Percentiles rank a stretch among this genome's conserved stretches.
These are phyloP conservation scores for Leptoteleia sp. DNA, from an alignment of 1,140 invertebrate genomes.

Conservation along the genomic window DNA sequence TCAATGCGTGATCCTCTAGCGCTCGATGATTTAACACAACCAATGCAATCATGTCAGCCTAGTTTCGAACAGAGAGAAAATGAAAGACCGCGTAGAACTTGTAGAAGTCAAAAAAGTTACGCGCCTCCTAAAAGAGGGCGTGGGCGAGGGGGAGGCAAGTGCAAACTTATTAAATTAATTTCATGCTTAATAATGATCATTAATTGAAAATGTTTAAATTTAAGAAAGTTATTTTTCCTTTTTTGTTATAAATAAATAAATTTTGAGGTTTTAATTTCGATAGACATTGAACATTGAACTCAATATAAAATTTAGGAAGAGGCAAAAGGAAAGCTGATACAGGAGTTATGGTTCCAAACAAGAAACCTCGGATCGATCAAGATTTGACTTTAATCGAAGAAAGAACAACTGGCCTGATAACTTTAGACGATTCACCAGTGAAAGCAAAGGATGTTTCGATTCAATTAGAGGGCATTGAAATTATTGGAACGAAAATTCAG, in stretches of 20 bases:
- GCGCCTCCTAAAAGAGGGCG: slow-evolving; percentile 79
- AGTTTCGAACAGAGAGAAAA: slow-evolving; percentile 70
- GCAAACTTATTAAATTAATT: not conserved
- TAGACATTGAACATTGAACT: too few relatives aligned
- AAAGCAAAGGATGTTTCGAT: slow-evolving; percentile 13
- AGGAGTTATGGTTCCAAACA: slow-evolving; percentile 49
- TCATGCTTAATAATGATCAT: too few relatives aligned
- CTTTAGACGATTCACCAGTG: slow-evolving; percentile 63
- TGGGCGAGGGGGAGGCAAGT: slow-evolving; percentile 74
- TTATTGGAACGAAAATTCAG: slow-evolving; percentile 55
- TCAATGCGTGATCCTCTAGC: slow-evolving; percentile 73
- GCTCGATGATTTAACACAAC: slow-evolving; percentile 69
- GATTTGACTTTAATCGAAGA: slow-evolving; percentile 74
- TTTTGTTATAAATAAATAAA: too few relatives aligned
- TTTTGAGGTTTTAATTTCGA: too few relatives aligned
- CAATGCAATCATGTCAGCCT: slow-evolving; percentile 36
- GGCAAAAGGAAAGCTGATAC: slow-evolving; percentile 77
- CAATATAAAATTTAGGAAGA: too few relatives aligned
- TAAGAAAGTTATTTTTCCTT: too few relatives aligned
- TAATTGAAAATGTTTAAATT: too few relatives aligned
- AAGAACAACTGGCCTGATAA: slow-evolving; percentile 73
- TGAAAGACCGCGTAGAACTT: slow-evolving; percentile 78
- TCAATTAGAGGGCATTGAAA: slow-evolving; percentile 52
- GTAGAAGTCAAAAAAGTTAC: slow-evolving; percentile 79
- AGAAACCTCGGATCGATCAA: slow-evolving; percentile 72